A percentile compares a stretch with the other conserved stretches of the same genome.
Conservation (phyloP, 2,113 vertebrate genomes). For the Sprattus sprattus region DNA sequence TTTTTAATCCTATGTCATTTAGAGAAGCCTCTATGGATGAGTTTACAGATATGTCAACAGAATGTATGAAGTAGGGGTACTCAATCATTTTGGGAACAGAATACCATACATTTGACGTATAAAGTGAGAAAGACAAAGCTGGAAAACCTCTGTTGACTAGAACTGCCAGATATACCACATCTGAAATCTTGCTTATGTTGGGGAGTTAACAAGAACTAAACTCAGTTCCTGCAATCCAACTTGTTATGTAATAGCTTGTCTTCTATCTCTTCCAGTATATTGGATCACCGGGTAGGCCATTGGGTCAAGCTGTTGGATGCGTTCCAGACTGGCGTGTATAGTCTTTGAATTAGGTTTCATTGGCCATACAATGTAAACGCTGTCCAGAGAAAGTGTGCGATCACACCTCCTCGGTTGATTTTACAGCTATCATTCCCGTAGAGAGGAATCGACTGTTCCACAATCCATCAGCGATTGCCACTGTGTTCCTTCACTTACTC, state of each 20-base stretch:
- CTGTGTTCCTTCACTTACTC: not conserved
- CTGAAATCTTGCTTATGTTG: not conserved
- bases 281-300: not conserved
- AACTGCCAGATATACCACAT: not conserved
- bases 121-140: not conserved
- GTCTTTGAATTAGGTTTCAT: not conserved
- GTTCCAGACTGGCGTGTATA: not conserved
- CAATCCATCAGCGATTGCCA: not conserved
- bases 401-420: not conserved
- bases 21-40: not conserved
- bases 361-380: not conserved
- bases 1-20: not conserved
- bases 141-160: not conserved
- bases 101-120: not conserved
- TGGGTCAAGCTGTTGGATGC: not conserved
- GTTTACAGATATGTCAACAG: not conserved
- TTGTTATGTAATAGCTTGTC: not conserved
- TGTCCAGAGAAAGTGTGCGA: not conserved
- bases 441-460: not conserved
- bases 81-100: not conserved
- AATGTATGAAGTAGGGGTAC: not conserved
- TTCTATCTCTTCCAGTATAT: not conserved
- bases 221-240: not conserved
- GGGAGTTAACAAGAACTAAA: not conserved
- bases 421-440: not conserved